Base-by-base conservation (phyloP, 2,797 vertebrate species). In the Acrocephalus scirpaceus region DNA sequence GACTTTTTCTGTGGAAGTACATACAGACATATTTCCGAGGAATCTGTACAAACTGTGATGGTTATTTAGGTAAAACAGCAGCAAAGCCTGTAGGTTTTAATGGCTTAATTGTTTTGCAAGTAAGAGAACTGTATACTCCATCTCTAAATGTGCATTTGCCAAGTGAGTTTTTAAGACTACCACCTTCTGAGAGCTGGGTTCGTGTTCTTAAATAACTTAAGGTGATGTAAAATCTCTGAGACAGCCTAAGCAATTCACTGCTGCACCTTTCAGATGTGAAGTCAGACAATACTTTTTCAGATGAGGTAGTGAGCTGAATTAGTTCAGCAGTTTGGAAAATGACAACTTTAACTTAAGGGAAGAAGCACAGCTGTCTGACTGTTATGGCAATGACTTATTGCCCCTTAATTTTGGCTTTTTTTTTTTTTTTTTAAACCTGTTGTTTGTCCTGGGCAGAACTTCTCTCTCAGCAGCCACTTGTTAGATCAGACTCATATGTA, bases 1-100 rank as follows among this genome's bases (percentile, higher is more conserved):
- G 27, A 47, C 27, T 54, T 60, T 44, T 40, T 58, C 58, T 69
- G 44, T 7, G 4, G 38, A 78, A 50, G 10, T 10, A 8, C 4
- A 2, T 20, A 2, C 20, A 19, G 8, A 3, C 67, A 4, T 2
- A n/a, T 30, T 3, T 60, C 14, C 61, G 21, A n/a, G 45, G 9
- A 80, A 61, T 60, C 3, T 61, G 14, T 54, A 26, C 5, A 51
- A 30, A 42, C 17, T 53, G 5, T 70, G 21, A 12, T 29, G 19
- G 5, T 56, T 78, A 16, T 11, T 71, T 73, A 64, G 32, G 29
- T 64, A 56, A 72, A 88, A 50, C 54, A 66, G 47, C 29, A 84
- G n/a, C 25, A 73, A 64, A 70, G 11, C 23, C 23, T 66, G 14
- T 48, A 51, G 30, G 26, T 53, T n/a, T 62, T 56, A 45, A 56